These are phyloP conservation scores for Loris lydekkerianus DNA, from an alignment of 2,797 vertebrate genomes.

Conservation along the genomic window DNA sequence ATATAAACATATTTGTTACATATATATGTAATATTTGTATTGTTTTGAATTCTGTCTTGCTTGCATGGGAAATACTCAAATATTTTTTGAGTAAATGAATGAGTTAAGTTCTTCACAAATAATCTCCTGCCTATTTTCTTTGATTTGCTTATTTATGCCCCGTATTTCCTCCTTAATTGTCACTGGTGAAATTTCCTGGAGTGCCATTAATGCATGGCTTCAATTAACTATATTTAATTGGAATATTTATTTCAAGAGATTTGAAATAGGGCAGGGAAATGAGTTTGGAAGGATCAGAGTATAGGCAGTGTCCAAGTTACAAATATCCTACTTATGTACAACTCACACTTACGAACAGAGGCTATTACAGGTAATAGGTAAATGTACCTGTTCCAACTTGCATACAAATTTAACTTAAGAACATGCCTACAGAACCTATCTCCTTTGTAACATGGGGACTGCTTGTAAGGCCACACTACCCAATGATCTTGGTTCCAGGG, in stretches of 20 bases:
- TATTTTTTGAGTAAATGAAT: slow-evolving; percentile 55
- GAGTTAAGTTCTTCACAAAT: neutral
- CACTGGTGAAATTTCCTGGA: slow-evolving; percentile 5
- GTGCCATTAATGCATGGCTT: slow-evolving; percentile 15
- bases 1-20: neutral
- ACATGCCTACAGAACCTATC: no score
- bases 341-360: no score
- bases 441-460: no score
- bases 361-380: no score
- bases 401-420: no score
- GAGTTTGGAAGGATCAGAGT: neutral
- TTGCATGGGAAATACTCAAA: slow-evolving; percentile 34
- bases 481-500: neutral
- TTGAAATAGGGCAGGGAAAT: neutral
- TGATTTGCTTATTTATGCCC: neutral
- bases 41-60: slow-evolving; percentile 56
- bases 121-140: neutral
- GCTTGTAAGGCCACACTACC: neutral
- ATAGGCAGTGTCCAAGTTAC: no score
- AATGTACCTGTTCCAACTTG: no score
- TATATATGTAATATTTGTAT: neutral
- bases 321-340: no score
- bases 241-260: slow-evolving; percentile 15
- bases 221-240: neutral
- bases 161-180: neutral